Percentiles rank a stretch among this genome's conserved stretches.
These are phyloP conservation scores for Ginglymostoma cirratum DNA, from an alignment of 2,113 vertebrate genomes.

Conservation along the genomic window DNA sequence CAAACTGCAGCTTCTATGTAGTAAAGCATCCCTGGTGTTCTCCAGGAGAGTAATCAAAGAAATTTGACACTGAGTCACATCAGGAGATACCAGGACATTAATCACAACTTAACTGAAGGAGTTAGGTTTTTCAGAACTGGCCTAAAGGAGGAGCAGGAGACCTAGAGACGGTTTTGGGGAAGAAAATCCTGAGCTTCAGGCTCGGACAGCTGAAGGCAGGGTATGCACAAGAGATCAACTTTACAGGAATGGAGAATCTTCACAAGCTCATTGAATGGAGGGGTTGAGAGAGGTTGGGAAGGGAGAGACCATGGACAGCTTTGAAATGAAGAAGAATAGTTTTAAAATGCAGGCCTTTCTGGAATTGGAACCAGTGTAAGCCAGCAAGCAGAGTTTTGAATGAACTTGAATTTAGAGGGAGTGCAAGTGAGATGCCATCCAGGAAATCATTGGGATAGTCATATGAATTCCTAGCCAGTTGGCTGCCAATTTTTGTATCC, in stretches of 20 bases:
- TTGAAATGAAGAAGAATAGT: neutral
- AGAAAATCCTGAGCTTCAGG: neutral
- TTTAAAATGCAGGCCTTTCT: neutral
- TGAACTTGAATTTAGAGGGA: neutral
- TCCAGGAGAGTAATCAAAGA: neutral
- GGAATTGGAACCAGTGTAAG: neutral
- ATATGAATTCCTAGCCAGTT: neutral
- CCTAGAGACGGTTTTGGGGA: neutral
- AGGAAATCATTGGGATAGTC: neutral
- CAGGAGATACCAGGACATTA: neutral
- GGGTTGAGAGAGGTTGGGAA: neutral
- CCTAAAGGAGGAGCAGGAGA: neutral
- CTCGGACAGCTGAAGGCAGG: neutral
- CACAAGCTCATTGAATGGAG: neutral
- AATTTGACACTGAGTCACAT: neutral
- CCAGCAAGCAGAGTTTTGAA: neutral
- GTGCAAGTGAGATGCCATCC: neutral
- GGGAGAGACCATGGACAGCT: neutral
- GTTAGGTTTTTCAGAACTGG: neutral
- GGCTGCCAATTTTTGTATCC: neutral
- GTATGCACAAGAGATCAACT: neutral
- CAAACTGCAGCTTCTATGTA: neutral
- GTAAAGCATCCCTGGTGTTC: neutral
- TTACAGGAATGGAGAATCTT: neutral
- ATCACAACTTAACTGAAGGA: neutral